phyloP scores from a whole-genome alignment of 2,888 invertebrate genomes.

The Stenchaetothrips biformis region DNA sequence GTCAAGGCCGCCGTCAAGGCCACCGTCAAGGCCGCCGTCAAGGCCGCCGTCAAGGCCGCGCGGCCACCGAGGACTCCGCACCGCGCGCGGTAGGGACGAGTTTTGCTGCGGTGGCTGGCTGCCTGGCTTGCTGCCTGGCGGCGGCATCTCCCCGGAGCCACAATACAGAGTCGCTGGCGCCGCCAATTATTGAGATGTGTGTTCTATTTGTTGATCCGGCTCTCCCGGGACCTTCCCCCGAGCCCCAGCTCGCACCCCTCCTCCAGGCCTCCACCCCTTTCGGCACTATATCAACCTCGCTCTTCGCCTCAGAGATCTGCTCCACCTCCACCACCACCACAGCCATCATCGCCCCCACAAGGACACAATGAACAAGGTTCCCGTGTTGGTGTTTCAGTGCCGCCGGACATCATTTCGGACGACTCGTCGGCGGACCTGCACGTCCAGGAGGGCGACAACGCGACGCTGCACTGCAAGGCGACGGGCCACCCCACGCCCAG shows the following conservation, averaged over 20 bases:
- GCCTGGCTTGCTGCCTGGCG: too few species aligned
- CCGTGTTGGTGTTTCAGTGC: slow-evolving; percentile 54
- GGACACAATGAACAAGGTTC: neutral
- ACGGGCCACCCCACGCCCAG: slow-evolving; percentile 67
- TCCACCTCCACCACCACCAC: neutral
- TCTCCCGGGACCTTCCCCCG: neutral
- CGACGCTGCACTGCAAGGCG: slow-evolving; percentile 66
- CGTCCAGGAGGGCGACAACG: slow-evolving; percentile 68
- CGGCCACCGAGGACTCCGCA: too few species aligned
- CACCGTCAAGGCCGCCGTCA: too few species aligned
- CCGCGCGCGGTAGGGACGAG: too few species aligned
- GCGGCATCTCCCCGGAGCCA: neutral
- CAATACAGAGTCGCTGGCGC: neutral
- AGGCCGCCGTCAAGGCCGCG: too few species aligned
- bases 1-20: too few species aligned
- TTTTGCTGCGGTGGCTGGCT: too few species aligned
- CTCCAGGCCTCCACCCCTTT: neutral
- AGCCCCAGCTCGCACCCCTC: neutral
- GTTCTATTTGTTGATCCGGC: slow-evolving; percentile 18
- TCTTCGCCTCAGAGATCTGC: neutral
- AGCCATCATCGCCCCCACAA: neutral
- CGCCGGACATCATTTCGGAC: slow-evolving; percentile 71
- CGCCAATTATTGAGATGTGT: slow-evolving; percentile 20
- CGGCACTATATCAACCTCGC: neutral
- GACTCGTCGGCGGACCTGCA: slow-evolving; percentile 72